A percentile compares a stretch with the other conserved stretches of the same genome.
phyloP scores from a whole-genome alignment of 2,888 invertebrate genomes.

The Nomada goodeniana region DNA sequence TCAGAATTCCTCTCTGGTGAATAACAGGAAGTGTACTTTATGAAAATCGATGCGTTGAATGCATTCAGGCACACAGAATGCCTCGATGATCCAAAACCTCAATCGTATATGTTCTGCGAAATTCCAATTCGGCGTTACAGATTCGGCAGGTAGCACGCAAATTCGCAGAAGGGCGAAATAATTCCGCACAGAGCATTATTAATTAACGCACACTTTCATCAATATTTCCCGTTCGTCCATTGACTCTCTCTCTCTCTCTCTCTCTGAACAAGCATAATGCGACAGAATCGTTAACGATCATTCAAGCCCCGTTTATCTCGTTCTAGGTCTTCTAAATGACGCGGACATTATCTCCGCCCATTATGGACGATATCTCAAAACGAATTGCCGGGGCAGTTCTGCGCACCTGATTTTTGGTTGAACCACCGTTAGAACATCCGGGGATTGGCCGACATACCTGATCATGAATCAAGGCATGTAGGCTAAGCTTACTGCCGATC shows the following conservation, averaged over 20 bases:
- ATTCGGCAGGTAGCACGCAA: too few species aligned
- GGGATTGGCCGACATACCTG: conserved; percentile 58
- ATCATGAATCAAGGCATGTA: conserved; percentile 69
- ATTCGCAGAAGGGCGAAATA: too few species aligned
- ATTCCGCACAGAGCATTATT: too few species aligned
- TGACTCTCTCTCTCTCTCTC: neutral
- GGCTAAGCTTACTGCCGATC: conserved; percentile 71
- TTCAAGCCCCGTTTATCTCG: conserved; percentile 1
- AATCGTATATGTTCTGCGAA: too few species aligned
- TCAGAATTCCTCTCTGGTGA: too few species aligned
- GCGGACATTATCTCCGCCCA: conserved; percentile 7
- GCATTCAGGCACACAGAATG: too few species aligned
- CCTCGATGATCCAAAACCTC: too few species aligned
- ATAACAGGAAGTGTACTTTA: too few species aligned
- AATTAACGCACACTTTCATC: too few species aligned
- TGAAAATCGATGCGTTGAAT: too few species aligned
- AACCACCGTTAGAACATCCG: conserved; percentile 36
- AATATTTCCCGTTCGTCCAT: neutral
- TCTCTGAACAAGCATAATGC: neutral
- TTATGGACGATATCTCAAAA: conserved; percentile 41
- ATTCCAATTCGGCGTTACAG: too few species aligned
- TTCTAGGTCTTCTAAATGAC: conserved; percentile 37
- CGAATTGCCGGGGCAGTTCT: conserved; percentile 28
- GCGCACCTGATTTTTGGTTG: conserved; percentile 53
- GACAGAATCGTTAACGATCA: neutral